Percentiles rank a stretch among this genome's conserved stretches.
Conservation (phyloP, 2,888 invertebrate species). For the Eurytoma californica region DNA sequence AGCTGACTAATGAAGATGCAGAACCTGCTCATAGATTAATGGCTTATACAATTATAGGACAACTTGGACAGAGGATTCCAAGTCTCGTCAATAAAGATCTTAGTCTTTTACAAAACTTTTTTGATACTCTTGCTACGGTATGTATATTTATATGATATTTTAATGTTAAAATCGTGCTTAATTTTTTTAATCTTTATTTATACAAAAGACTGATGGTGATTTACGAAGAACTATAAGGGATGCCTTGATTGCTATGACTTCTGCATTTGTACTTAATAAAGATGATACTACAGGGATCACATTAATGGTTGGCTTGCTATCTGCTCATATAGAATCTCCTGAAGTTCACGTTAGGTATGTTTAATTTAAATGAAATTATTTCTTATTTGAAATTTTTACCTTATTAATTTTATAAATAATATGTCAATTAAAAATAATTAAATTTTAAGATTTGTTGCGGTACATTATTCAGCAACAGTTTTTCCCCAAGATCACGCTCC, state of each 20-base stretch:
- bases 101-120: conserved; percentile 77
- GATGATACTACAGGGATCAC: conserved; percentile 72
- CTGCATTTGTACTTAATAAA: conserved; percentile 69
- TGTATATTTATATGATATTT: conserved; percentile 55
- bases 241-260: conserved; percentile 69
- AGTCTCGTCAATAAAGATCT: conserved; percentile 83
- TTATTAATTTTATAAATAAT: conserved; percentile 4
- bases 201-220: conserved; percentile 67
- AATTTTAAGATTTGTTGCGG: conserved; percentile 83
- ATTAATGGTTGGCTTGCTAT: conserved; percentile 80
- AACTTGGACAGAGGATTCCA: conserved; percentile 79
- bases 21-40: conserved; percentile 81
- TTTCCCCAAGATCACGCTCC: conserved; percentile 89
- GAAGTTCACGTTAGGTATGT: conserved; percentile 78
- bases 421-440: conserved; percentile 15
- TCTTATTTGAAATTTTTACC: conserved; percentile 8
- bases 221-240: conserved; percentile 68
- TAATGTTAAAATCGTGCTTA: neutral
- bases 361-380: neutral
- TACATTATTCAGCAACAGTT: conserved; percentile 87
- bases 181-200: conserved; percentile 30
- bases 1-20: conserved; percentile 81
- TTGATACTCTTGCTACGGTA: conserved; percentile 76
- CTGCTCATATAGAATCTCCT: conserved; percentile 85
- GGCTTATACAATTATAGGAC: conserved; percentile 86